Base-by-base conservation (phyloP, 1,140 invertebrate genomes). In the Heliconius nattereri region DNA sequence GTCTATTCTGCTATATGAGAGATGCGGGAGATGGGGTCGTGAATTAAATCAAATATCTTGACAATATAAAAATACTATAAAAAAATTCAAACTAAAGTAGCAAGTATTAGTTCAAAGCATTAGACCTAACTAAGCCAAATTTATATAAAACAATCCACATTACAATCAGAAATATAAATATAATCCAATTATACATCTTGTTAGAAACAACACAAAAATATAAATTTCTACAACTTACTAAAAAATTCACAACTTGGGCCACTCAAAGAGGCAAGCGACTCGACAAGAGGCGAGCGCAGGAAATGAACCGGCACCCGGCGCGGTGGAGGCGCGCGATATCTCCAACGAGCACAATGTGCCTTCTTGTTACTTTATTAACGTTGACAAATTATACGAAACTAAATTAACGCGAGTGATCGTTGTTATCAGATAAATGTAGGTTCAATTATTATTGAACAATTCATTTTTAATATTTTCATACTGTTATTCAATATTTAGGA, bases 201-300 rank as follows among this genome's bases (percentile, higher is more conserved):
- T 52, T 16, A 52, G 1, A 52, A 52, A 2, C 49, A 57, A 57
- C 7, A n/a, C 9, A 0, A 57, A 23, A 57, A 57, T 3, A 57
- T 57, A 57, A 57, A 23, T 57, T n/a, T 57, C n/a, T 57, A n/a
- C 20, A 57, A 52, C 6, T 52, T 19, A 20, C 16, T 52, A 7
- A 9, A n/a, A 0, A 66, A 26, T 16, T 26, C 74, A 16, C 84
- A 35, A 70, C 75, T 85, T 83, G 73, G 16, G 16, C 75, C 83
- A 60, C 23, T 6, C 49, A 54, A 74, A 83, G 85, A 90, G 87
- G n/a, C n/a, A n/a, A n/a, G n/a, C n/a, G n/a, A n/a, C 92, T 93
- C 90, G 90, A 92, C 90, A 91, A 90, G 90, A 91, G 90, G 85
- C 85, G 85, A 86, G 89, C 86, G 81, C 86, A 89, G 90, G 91